Evolutionary conservation across 2,797 vertebrate species (phyloP).

Genomic region (Babyrousa celebensis): DNA sequence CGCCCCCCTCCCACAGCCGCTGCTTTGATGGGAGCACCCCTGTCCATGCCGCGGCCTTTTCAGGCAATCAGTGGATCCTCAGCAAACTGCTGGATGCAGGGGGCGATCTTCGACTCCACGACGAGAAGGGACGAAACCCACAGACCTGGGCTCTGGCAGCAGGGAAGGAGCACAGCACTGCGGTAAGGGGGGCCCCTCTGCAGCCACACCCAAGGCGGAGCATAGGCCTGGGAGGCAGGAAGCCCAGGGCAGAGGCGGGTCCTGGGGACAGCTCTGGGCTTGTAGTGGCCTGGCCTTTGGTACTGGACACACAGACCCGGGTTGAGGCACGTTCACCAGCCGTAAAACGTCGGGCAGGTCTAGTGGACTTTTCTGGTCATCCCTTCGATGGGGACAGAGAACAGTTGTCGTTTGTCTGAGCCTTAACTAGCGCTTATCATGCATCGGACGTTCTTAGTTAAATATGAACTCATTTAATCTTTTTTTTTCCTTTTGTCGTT

Average conservation of each 20-base stretch:
- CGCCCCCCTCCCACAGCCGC: constrained; percentile 89
- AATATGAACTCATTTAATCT: neutral
- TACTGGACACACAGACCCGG: neutral
- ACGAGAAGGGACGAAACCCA: constrained; percentile 91
- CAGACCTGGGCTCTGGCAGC: constrained; percentile 92
- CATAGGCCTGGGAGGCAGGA: neutral
- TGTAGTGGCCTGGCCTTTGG: neutral
- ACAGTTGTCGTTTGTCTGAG: neutral
- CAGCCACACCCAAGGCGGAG: neutral
- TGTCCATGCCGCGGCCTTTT: constrained; percentile 95
- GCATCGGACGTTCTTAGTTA: neutral
- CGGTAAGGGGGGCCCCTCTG: constrained; percentile 85
- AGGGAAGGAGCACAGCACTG: constrained; percentile 89
- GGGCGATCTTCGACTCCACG: constrained; percentile 94
- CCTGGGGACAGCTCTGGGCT: neutral
- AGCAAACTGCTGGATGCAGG: constrained; percentile 93
- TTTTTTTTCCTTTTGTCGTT: neutral
- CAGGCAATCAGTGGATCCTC: constrained; percentile 93
- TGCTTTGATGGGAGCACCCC: constrained; percentile 94
- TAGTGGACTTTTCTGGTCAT: neutral
- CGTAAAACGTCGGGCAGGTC: neutral
- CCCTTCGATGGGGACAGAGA: neutral
- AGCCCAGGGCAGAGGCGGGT: neutral
- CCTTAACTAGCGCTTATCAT: neutral
- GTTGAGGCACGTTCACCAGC: constrained; percentile 4